Evolutionary conservation across 2,888 invertebrate genomes (phyloP), one percentile per base, ranked within the genome.

Genomic region (Clepsis dumicolana): DNA sequence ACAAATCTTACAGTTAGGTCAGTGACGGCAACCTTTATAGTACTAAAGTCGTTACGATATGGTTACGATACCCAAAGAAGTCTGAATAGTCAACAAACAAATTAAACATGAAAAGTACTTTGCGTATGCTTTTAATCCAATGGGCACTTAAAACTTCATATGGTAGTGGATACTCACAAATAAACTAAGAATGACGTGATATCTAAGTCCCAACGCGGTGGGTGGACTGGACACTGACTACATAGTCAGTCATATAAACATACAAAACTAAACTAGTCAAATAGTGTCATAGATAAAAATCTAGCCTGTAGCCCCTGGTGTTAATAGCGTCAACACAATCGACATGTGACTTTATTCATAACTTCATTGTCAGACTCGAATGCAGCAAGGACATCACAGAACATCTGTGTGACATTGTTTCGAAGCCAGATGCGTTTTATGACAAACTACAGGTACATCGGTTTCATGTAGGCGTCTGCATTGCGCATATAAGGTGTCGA

Each of bases 381-480:
- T 21, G 50, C 21, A 12, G 14, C 62, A 67, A 67, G 67, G 67
- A 52, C 62, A 32, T 44, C 60, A 25, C 3, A 32, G 27, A 52
- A 48, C 56, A 67, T 62, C 32, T 56, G 61, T 27, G 16, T 65
- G 61, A 32, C 24, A 54, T 48, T 60, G 50, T 65, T 24, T 21
- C 60, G 29, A 60, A 59, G 4, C 35, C 65, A 65, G 60, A 65
- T 65, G 65, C 60, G 65, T 41, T 60, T 65, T 54, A 44, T 32
- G 41, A 60, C 60, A 21, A 50, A 35, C 38, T 60, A 44, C 29
- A 61, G 60, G 52, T 24, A 32, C 44, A 24, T 32, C 7, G 21
- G 29, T 48, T 18, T 48, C 41, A 14, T 32, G 66, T 56, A 48
- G 66, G 61, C 54, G 61, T 32, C n/a, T 50, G 56, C 48, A 67